Percentiles rank a stretch among this genome's conserved stretches.
phyloP scores from a whole-genome alignment of 2,888 invertebrate species.

The Sarcophaga carnaria region DNA sequence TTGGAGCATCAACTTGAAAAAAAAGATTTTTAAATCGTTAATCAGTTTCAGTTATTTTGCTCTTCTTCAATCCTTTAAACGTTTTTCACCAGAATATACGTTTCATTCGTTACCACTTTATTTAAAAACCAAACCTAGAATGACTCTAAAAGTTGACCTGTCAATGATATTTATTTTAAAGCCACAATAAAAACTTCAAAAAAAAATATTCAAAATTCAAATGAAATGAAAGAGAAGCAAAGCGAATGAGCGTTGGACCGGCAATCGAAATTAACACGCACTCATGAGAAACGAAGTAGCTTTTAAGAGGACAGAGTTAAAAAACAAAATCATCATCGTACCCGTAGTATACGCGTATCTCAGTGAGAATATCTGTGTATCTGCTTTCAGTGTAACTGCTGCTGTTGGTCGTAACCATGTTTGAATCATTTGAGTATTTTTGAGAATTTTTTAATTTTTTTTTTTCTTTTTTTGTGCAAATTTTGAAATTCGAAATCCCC shows the following conservation, averaged over 20 bases:
- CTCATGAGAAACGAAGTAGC: constrained; percentile 55
- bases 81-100: neutral
- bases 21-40: neutral
- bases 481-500: neutral
- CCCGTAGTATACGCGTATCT: too few relatives aligned
- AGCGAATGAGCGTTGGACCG: neutral
- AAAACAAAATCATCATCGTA: neutral
- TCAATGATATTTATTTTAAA: constrained; percentile 66
- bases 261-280: constrained; percentile 62
- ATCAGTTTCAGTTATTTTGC: neutral
- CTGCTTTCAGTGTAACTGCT: neutral
- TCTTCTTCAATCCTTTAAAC: constrained; percentile 24
- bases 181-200: constrained; percentile 43
- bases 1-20: neutral
- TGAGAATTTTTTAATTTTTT: neutral
- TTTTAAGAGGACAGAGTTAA: neutral
- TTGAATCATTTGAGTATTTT: neutral
- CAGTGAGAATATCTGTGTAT: neutral
- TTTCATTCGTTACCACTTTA: constrained; percentile 55
- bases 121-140: constrained; percentile 57
- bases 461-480: neutral
- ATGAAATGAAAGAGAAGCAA: constrained; percentile 27
- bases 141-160: constrained; percentile 63
- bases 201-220: constrained; percentile 16
- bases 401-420: neutral